Conservation (phyloP, 2,888 invertebrate species). For the Pogonocherus hispidulus region DNA sequence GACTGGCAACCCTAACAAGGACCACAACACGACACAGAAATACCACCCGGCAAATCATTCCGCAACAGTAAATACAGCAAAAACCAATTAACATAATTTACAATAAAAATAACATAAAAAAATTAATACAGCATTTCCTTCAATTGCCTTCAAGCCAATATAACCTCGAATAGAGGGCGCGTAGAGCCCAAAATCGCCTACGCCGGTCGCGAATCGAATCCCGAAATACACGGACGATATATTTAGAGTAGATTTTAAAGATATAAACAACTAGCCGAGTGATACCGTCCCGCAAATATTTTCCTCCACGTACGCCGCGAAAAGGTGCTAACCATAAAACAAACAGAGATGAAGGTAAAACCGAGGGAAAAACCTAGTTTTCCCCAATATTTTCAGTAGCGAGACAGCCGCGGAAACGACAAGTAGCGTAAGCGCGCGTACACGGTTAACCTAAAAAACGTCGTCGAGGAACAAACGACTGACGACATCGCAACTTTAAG, state of each 20-base stretch:
- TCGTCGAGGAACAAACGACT: neutral
- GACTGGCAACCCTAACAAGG: no score
- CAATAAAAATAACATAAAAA: conserved; percentile 34
- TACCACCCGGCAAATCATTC: neutral
- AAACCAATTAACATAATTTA: conserved; percentile 18
- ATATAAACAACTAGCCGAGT: conserved; percentile 55
- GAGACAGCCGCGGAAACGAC: neutral
- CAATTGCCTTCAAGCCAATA: neutral
- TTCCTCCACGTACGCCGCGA: conserved; percentile 8
- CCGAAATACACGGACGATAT: conserved; percentile 63
- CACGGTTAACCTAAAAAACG: conserved; percentile 20
- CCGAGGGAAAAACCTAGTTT: conserved; percentile 5
- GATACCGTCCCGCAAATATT: conserved; percentile 35
- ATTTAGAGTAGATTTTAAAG: conserved; percentile 63
- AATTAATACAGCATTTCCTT: conserved; percentile 27
- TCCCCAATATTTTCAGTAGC: conserved; percentile 15
- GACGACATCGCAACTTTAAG: no score
- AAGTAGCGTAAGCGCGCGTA: neutral
- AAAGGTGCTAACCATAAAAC: neutral
- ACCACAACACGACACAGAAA: no score
- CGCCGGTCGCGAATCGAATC: conserved; percentile 41
- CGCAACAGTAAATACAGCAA: conserved; percentile 3
- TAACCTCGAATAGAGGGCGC: conserved; percentile 13
- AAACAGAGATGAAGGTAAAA: neutral
- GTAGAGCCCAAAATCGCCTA: conserved; percentile 34